Evolutionary conservation across 1,140 invertebrate genomes (phyloP), one percentile per base, ranked within the genome.

Genomic region (Halictus rubicundus): DNA sequence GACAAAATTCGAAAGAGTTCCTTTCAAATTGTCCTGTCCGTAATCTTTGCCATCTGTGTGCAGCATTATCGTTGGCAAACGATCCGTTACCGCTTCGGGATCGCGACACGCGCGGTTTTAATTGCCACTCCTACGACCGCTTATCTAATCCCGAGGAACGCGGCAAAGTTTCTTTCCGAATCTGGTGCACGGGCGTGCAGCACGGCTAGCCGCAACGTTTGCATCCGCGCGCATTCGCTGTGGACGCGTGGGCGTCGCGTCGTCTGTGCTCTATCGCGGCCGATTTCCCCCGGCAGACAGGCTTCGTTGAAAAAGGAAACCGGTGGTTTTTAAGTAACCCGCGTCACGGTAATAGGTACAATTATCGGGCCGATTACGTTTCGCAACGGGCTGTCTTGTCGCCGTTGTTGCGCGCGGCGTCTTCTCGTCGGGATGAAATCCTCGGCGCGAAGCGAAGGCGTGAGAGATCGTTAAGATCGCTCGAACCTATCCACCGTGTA

Each of bases 71-170:
- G 39, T 12, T 39, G n/a, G 3, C 2, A 25, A 69, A 60, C 57
- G 42, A 14, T 16, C 42, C 59, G 66, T 49, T n/a, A 23, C 5
- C 25, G 25, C 3, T 9, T 3, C 32, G 3, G 39, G 14, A 10
- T 39, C 46, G 37, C 21, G 7, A 8, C 6, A 8, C 10, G 14
- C 49, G 27, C 75, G 25, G 25, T 63, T 78, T 63, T 71, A 78
- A 78, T 78, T 78, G 32, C 79, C 59, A 54, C 74, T 81, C 74
- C 74, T 54, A 70, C 74, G 52, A 70, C 16, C 21, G 60, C 61
- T 78, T 81, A 81, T 81, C 79, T 81, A 77, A 81, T 81, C 79
- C 49, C 54, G 5, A 19, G 25, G 25, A 14, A 46, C 52, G 27
- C 23, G n/a, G 19, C 49, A 10, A 68, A 66, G 49, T 66, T 66